phyloP scores from a whole-genome alignment of 2,888 invertebrate species.

The Scaptodrosophila latifasciaeformis region DNA sequence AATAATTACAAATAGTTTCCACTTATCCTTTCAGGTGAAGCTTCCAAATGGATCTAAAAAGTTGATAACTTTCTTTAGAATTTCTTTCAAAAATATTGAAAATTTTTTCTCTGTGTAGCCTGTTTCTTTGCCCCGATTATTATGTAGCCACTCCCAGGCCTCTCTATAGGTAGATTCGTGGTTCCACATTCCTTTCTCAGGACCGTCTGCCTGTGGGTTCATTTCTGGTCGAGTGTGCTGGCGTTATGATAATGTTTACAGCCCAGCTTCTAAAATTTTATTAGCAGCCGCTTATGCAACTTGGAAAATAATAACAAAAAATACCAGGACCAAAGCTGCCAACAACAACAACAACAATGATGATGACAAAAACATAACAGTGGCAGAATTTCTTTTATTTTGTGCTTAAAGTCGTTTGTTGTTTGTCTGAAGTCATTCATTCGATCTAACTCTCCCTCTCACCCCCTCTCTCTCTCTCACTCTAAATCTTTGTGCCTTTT shows the following conservation, averaged over 20 bases:
- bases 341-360: too few species aligned
- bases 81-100: too few species aligned
- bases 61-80: too few species aligned
- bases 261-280: slow-evolving; percentile 61
- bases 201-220: slow-evolving; percentile 6
- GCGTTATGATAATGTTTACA: slow-evolving; percentile 63
- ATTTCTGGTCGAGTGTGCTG: slow-evolving; percentile 26
- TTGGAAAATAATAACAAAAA: slow-evolving; percentile 61
- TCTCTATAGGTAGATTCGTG: too few species aligned
- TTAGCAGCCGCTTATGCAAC: slow-evolving; percentile 54
- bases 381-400: not conserved
- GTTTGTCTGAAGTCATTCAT: not conserved
- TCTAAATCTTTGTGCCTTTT: not conserved
- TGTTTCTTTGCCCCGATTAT: too few species aligned
- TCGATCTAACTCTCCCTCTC: not conserved
- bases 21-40: too few species aligned
- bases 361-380: slow-evolving; percentile 3
- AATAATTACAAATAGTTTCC: too few species aligned
- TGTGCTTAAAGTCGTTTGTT: not conserved
- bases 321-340: not conserved
- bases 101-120: too few species aligned
- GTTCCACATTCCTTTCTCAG: too few species aligned
- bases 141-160: slow-evolving; percentile 45
- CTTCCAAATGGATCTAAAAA: too few species aligned
- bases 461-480: not conserved